Evolutionary conservation across 2,113 vertebrate species (phyloP).

Genomic region (Corapipo altera): DNA sequence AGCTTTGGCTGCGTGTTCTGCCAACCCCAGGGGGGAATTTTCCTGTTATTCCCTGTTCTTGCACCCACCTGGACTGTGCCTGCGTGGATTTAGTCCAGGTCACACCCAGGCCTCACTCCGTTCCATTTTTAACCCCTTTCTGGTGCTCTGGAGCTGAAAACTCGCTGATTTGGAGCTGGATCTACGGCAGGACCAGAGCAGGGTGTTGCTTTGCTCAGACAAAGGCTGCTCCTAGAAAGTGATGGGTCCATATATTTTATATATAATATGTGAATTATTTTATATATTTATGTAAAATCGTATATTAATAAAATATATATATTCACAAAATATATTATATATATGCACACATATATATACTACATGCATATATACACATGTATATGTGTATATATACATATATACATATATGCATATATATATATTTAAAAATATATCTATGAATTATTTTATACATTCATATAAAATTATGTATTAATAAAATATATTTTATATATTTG

Average conservation of each 20-base stretch:
- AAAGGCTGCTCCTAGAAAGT: background rate
- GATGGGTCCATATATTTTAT: background rate
- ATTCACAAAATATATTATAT: too few species aligned
- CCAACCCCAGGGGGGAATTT: background rate
- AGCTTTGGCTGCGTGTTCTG: rapidly evolving
- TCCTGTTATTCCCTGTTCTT: rapidly evolving
- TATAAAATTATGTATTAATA: too few species aligned
- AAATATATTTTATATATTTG: too few species aligned
- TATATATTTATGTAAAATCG: too few species aligned
- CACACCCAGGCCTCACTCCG: background rate
- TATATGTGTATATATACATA: too few species aligned
- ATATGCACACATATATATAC: too few species aligned
- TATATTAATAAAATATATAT: too few species aligned
- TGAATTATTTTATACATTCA: background rate
- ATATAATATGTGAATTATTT: background rate
- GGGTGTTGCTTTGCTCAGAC: background rate
- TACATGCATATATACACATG: too few species aligned
- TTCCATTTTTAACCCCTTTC: background rate
- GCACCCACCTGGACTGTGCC: background rate
- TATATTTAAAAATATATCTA: too few species aligned
- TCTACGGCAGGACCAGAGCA: background rate
- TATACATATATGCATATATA: too few species aligned
- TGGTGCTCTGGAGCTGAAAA: background rate
- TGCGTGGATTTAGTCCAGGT: background rate
- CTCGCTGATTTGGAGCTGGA: background rate